These are phyloP conservation scores for Mirounga angustirostris DNA, from an alignment of 2,113 vertebrate genomes.

Conservation along the genomic window DNA sequence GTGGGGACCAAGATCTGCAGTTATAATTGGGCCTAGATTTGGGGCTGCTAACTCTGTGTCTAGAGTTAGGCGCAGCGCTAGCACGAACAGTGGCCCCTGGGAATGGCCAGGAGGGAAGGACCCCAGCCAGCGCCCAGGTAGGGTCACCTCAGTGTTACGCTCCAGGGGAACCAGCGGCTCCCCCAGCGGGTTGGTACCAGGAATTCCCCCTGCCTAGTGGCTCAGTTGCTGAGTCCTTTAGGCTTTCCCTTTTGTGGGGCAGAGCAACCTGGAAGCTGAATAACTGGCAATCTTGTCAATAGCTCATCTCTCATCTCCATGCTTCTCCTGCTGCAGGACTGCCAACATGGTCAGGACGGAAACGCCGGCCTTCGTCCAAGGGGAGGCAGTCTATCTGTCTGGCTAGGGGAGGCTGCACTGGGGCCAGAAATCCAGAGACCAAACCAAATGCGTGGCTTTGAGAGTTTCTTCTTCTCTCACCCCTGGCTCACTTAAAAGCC, in stretches of 20 bases:
- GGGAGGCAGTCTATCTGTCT: background rate
- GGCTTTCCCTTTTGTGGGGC: background rate
- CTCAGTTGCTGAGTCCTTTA: background rate
- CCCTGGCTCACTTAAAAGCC: background rate
- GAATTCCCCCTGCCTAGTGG: no score
- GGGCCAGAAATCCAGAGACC: background rate
- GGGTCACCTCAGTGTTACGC: background rate
- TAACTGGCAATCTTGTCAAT: background rate
- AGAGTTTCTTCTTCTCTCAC: background rate
- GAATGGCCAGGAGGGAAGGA: background rate
- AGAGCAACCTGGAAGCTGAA: background rate
- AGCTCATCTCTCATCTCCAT: background rate
- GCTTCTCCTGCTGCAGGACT: background rate
- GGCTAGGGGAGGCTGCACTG: background rate
- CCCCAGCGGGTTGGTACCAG: rapidly evolving
- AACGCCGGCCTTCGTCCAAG: background rate
- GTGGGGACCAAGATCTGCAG: background rate
- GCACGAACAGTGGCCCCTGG: background rate
- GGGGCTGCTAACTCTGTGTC: background rate
- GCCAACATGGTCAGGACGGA: background rate
- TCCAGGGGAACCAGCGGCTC: background rate
- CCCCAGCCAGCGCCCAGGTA: background rate
- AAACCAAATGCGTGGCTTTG: no score
- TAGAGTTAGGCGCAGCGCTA: background rate
- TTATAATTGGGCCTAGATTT: background rate